Base-by-base conservation (phyloP, 92 coral and sea anemone species). In the Zoanthus sansibaricus region DNA sequence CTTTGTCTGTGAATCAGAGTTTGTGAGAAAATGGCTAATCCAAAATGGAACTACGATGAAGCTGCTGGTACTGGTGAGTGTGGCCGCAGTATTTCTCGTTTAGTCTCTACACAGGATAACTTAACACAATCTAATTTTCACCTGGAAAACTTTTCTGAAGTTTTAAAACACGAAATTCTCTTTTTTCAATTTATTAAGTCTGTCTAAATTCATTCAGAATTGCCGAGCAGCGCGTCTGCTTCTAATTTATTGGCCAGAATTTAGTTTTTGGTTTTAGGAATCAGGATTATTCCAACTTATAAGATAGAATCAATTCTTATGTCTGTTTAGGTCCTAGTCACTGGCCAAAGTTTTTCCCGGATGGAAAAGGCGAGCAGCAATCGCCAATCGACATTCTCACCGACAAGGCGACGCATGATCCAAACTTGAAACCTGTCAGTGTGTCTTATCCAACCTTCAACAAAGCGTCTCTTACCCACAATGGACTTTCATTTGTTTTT, bases 321-420 rank as follows among this genome's bases (percentile, higher is more conserved):
- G 32, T 79, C 11, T 64, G 25, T 25, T 6, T 30, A 80, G 98
- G 98, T 51, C 98, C 98, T 9, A 72, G 78, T n/a, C 77, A 86
- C 78, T 96, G 98, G 98, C 77, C 74, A 46, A 91, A 82, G 32
- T 72, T 77, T 18, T 93, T 80, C 71, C 88, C 93, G 2, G 62
- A 83, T 9, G 90, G 91, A 66, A 91, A 90, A 14, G 98, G 98
- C 72, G 75, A 91, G 46, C 69, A 88, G 3, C 98, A 96, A 78
- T 96, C 98, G 51, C 98, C 98, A 7, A 91, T 96, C 48, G 94
- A 96, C 71, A 94, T 96, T 88, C 59, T 86, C 56, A 87, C 87
- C 10, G 67, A 82, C 20, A 83, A 86, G 51, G 94, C 86, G 31
- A 64, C 72, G 16, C 87, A 88, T 75, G 98, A 96, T 84, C 48